Conservation (phyloP, 2,797 vertebrate genomes). For the Muscicapa striata region DNA sequence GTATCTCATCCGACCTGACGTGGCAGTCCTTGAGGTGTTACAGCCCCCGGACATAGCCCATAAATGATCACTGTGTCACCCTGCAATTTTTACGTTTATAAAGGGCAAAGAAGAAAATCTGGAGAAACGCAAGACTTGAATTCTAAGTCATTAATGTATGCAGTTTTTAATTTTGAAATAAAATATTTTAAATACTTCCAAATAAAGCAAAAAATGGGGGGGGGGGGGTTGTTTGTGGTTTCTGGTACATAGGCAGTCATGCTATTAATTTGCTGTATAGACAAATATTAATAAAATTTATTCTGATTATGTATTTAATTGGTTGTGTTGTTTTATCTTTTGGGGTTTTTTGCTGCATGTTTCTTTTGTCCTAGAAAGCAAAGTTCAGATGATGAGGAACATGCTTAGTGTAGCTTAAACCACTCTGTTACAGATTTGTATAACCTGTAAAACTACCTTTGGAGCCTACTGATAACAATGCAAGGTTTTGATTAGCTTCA, state of each 20-base stretch:
- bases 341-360: not conserved
- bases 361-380: conserved; percentile 14
- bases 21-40: not conserved
- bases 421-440: not conserved
- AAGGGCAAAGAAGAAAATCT: not conserved
- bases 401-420: not conserved
- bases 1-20: not conserved
- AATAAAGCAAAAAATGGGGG: not conserved
- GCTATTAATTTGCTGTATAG: not conserved
- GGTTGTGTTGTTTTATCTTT: not conserved
- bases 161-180: not conserved
- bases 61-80: not conserved
- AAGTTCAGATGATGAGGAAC: not conserved
- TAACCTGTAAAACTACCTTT: not conserved
- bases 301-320: not conserved
- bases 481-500: not conserved
- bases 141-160: not conserved
- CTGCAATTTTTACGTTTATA: not conserved
- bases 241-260: not conserved
- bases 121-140: not conserved
- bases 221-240: accelerated
- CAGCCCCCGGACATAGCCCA: not conserved
- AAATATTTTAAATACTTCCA: not conserved
- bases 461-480: not conserved
- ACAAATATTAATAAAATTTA: not conserved